These are phyloP conservation scores for Strix uralensis DNA, from an alignment of 2,113 vertebrate species.

Conservation along the genomic window DNA sequence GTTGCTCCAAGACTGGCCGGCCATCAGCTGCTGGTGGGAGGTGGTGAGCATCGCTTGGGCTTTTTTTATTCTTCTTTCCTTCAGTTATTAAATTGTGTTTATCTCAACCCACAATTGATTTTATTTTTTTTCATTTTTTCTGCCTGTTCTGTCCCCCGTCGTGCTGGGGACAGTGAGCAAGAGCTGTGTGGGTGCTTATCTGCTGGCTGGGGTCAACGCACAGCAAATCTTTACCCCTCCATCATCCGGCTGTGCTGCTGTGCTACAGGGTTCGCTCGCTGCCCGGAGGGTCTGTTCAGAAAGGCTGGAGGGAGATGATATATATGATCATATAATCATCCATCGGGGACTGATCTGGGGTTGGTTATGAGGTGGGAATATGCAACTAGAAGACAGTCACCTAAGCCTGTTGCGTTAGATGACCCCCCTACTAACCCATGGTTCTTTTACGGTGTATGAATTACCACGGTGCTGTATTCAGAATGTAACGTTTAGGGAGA, in stretches of 20 bases:
- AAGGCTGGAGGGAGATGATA: too few species aligned
- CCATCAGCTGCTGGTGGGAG: background rate
- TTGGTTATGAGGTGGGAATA: background rate
- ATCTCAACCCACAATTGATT: background rate
- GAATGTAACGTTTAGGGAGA: background rate
- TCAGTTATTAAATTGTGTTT: background rate
- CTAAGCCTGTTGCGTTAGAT: background rate
- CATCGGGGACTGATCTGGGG: background rate
- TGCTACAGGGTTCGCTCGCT: accelerated
- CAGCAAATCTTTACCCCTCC: background rate
- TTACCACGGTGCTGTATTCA: background rate
- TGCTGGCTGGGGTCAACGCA: background rate
- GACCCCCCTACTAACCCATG: background rate
- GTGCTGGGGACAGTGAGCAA: accelerated
- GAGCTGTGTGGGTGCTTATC: background rate
- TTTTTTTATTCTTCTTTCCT: background rate
- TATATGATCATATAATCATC: accelerated
- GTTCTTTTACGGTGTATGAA: background rate
- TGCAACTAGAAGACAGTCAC: background rate
- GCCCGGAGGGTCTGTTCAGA: background rate
- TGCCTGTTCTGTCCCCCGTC: background rate
- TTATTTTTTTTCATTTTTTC: background rate
- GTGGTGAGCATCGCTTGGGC: background rate
- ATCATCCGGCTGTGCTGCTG: background rate
- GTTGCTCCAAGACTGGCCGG: accelerated